Evolutionary conservation across 2,113 vertebrate genomes (phyloP).

Genomic region (Gopherus evgoodei): DNA sequence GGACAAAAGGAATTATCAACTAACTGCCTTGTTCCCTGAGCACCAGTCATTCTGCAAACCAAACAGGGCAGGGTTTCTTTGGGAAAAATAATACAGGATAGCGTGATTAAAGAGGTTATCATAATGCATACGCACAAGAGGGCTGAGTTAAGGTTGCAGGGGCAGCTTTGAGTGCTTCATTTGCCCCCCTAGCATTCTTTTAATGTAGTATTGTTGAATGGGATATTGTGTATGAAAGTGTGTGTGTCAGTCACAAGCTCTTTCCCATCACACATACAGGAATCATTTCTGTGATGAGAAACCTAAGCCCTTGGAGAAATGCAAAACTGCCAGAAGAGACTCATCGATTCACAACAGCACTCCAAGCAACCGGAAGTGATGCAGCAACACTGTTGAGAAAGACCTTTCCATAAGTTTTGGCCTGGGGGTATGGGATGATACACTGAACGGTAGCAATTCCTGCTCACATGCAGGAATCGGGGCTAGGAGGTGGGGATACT

Average conservation of each 20-base stretch:
- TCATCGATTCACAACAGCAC: neutral
- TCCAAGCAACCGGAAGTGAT: neutral
- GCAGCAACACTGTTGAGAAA: neutral
- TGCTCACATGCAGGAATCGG: accelerated
- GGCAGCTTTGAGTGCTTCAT: neutral
- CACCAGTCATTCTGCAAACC: neutral
- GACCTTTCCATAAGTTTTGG: neutral
- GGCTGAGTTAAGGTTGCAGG: neutral
- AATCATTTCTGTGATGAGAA: neutral
- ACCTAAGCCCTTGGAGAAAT: neutral
- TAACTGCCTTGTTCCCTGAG: neutral
- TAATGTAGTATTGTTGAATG: neutral
- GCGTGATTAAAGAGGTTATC: neutral
- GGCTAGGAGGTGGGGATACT: neutral
- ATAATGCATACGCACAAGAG: neutral
- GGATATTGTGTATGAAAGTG: neutral
- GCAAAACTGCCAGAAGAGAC: neutral
- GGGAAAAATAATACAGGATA: neutral
- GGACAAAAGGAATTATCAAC: neutral
- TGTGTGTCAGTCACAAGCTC: neutral
- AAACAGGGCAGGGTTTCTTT: neutral
- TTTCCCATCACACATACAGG: neutral
- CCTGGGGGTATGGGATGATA: neutral
- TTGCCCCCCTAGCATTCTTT: neutral
- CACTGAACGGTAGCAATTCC: neutral